Percentiles rank a stretch among this genome's conserved stretches.
Evolutionary conservation across 1,140 invertebrate species (phyloP).

Genomic region (Bombus fervidus): DNA sequence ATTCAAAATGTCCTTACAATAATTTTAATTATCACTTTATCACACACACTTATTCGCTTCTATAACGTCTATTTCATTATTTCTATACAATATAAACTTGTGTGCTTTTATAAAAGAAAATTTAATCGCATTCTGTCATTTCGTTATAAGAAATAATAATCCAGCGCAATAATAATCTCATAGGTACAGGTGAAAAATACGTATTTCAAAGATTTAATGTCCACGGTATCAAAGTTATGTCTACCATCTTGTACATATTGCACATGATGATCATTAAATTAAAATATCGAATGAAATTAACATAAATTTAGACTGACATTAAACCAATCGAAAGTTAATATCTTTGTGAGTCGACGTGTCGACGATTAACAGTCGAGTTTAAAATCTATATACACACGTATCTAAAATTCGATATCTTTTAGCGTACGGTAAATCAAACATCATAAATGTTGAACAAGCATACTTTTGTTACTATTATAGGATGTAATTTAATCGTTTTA

Average conservation of each 20-base stretch:
- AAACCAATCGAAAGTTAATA: slow-evolving; percentile 16
- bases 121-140: not conserved
- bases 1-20: no score
- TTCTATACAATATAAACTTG: not conserved
- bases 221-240: not conserved
- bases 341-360: slow-evolving; percentile 46
- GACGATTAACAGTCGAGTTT: not conserved
- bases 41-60: no score
- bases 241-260: not conserved
- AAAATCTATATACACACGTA: not conserved
- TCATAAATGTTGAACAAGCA: not conserved
- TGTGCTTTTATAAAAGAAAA: not conserved
- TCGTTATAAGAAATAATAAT: no score
- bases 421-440: not conserved
- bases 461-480: not conserved
- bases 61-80: not conserved
- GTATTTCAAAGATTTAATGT: not conserved
- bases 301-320: slow-evolving; percentile 39
- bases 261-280: not conserved
- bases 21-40: no score
- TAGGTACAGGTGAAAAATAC: not conserved
- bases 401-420: not conserved
- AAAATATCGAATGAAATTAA: slow-evolving; percentile 13
- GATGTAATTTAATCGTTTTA: not conserved
- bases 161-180: no score